Evolutionary conservation across 2,113 vertebrate genomes (phyloP).

Genomic region (Caloenas nicobarica): DNA sequence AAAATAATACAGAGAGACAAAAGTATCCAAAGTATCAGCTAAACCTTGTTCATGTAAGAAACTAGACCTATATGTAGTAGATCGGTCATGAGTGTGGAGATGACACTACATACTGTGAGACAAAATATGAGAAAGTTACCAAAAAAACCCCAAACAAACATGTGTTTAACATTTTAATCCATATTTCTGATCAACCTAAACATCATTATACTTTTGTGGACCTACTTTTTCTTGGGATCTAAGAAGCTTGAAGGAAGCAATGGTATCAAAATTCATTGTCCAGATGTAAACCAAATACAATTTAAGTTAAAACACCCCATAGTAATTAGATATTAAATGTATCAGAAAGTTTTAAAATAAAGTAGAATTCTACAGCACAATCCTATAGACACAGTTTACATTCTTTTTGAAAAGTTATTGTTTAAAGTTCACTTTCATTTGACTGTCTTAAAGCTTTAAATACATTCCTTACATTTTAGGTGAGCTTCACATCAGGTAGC

Average conservation of each 20-base stretch:
- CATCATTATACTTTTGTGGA: neutral
- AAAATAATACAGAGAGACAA: too few species aligned
- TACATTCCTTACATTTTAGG: neutral
- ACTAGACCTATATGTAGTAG: too few species aligned
- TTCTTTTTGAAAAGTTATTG: neutral
- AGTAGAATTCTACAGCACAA: neutral
- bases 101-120: too few species aligned
- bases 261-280: neutral
- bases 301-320: neutral
- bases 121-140: too few species aligned
- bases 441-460: neutral
- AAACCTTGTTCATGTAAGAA: too few species aligned
- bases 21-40: too few species aligned
- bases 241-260: neutral
- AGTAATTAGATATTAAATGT: neutral
- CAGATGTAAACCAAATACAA: neutral
- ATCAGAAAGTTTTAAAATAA: neutral
- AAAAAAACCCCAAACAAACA: too few species aligned
- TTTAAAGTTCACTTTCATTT: neutral
- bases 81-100: too few species aligned
- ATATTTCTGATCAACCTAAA: neutral
- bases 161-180: neutral
- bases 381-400: rapidly evolving
- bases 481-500: neutral
- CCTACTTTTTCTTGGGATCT: neutral